A percentile compares a stretch with the other conserved stretches of the same genome.
phyloP scores from a whole-genome alignment of 2,113 vertebrate species.

The Prochilodus magdalenae region DNA sequence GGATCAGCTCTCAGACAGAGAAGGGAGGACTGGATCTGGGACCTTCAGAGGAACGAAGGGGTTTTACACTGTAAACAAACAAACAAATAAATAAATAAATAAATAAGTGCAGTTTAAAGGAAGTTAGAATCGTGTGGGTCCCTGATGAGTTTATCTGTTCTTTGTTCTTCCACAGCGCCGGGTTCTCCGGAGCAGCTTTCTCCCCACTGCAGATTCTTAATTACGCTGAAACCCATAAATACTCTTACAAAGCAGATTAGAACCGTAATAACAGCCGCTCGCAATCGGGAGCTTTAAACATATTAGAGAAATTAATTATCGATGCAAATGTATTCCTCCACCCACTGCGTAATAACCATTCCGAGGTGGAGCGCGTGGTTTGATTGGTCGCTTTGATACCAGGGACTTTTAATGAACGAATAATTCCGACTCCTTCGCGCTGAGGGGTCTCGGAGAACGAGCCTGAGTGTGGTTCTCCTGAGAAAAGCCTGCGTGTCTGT shows the following conservation, averaged over 20 bases:
- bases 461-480: neutral
- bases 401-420: neutral
- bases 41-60: too few relatives aligned
- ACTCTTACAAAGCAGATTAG: neutral
- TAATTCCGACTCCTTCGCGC: neutral
- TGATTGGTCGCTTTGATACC: neutral
- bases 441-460: neutral
- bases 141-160: too few relatives aligned
- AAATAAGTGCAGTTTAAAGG: too few relatives aligned
- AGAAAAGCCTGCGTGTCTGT: neutral
- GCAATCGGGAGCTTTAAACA: conserved; percentile 18
- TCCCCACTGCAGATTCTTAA: neutral
- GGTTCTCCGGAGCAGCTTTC: neutral
- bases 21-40: too few relatives aligned
- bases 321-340: conserved; percentile 15
- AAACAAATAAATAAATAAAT: too few relatives aligned
- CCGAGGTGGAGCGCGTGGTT: neutral
- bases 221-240: neutral
- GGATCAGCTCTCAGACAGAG: too few relatives aligned
- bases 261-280: conserved; percentile 10
- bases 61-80: too few relatives aligned
- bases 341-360: neutral
- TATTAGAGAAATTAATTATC: conserved; percentile 14
- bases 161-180: too few relatives aligned
- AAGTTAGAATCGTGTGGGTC: too few relatives aligned